These are phyloP conservation scores for Hexactinellida sp. DNA, from an alignment of 37 sponge, comb jelly and placozoan genomes.

Conservation along the genomic window DNA sequence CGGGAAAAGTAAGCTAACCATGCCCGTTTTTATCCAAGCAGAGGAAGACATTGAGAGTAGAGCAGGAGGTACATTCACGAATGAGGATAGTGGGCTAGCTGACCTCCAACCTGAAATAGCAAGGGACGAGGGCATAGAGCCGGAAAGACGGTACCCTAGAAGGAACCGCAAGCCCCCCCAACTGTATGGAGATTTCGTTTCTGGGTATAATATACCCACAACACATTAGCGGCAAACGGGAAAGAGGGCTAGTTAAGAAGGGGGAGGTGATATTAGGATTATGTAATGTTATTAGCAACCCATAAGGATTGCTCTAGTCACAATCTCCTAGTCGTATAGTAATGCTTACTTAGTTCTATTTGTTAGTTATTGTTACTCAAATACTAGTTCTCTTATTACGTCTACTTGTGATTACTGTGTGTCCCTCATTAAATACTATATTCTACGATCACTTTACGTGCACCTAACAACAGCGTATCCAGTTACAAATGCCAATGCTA, in stretches of 20 bases:
- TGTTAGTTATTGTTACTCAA: too few species aligned
- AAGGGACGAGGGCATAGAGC: neutral
- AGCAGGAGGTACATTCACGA: neutral
- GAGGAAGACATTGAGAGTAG: neutral
- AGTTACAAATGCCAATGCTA: too few species aligned
- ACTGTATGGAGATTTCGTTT: neutral
- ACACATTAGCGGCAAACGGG: neutral
- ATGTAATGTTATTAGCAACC: neutral
- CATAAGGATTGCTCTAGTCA: neutral
- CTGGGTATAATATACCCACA: neutral
- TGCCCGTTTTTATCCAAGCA: neutral
- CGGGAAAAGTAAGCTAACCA: neutral
- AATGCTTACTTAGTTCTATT: too few species aligned
- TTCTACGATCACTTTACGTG: too few species aligned
- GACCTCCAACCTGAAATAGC: neutral
- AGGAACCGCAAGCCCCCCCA: neutral
- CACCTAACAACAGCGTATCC: too few species aligned
- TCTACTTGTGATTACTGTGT: too few species aligned
- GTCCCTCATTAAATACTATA: too few species aligned
- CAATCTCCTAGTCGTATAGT: neutral
- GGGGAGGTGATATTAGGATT: neutral
- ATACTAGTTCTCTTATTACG: too few species aligned
- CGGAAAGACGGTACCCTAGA: neutral
- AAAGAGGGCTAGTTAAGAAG: neutral
- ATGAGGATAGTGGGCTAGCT: neutral